Evolutionary conservation across 92 coral and sea anemone genomes (phyloP), one percentile per base, ranked within the genome.

Genomic region (Porites cylindrica): DNA sequence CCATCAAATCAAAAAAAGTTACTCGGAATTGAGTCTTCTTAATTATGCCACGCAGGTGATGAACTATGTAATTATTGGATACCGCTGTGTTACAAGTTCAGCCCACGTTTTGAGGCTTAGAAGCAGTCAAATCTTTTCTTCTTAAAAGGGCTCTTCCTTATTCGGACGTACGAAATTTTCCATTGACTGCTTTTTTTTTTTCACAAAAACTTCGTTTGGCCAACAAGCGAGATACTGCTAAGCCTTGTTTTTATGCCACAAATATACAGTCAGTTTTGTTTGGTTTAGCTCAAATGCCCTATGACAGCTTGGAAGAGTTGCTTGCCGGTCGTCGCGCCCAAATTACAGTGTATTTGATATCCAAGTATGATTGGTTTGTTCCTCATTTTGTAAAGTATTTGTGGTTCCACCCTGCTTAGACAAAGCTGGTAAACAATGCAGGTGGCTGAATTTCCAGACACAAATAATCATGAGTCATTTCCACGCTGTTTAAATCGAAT

Each of bases 381-480:
- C 21, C 18, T 38, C 18, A 21, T 74, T 65, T 19, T 4, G 17
- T 10, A 3, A 23, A 43, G 12, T 18, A 13, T 50, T 71, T 82
- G 87, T 17, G 87, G 79, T 65, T 20, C 51, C 26, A 16, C 52
- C 77, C 73, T 9, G 64, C 70, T 14, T 6, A 29, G 47, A 1
- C 10, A 47, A 26, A 65, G 87, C 87, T 69, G 21, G 87, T 73
- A 83, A 83, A 83, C 87, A 83, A 7, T 7, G 29, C 87, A 74
- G 87, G 87, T 83, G 73, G 73, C 38, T 16, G 18, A 11, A 8
- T 14, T 24, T 47, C 51, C 51, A 74, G 63, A 63, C 81, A 26
- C 6, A 74, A 70, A 82, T 70, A 82, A 43, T 13, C 70, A 72
- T 82, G 86, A 82, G 6, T 62, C 65, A 71, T 19, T 19, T 32